Conservation (phyloP, 2,888 invertebrate genomes). For the Stegana nigrithorax region DNA sequence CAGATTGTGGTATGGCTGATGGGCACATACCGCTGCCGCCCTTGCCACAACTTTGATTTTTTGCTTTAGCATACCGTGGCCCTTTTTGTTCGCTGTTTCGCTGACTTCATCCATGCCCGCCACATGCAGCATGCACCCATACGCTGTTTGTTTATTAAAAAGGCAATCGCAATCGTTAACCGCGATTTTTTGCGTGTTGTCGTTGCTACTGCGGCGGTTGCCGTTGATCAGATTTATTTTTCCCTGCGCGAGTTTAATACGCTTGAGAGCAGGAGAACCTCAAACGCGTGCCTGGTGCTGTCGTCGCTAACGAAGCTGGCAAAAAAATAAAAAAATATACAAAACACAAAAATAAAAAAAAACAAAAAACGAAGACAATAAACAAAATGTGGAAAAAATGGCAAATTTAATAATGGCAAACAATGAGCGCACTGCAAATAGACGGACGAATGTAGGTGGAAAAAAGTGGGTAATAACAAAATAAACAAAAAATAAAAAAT, state of each 20-base stretch:
- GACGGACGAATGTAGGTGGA: conserved; percentile 5
- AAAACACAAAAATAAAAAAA: background rate
- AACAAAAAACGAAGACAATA: conserved; percentile 1
- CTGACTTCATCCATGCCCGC: background rate
- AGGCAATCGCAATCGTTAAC: conserved; percentile 49
- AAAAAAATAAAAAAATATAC: conserved; percentile 17
- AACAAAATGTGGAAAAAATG: conserved; percentile 38
- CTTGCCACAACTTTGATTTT: background rate
- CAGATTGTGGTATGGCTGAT: too few relatives aligned
- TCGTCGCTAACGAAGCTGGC: background rate
- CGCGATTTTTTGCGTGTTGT: conserved; percentile 38
- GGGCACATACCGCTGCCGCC: background rate
- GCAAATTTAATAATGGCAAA: conserved; percentile 58
- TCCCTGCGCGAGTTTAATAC: conserved; percentile 44
- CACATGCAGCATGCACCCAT: too few relatives aligned
- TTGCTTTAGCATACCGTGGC: too few relatives aligned
- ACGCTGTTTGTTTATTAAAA: conserved; percentile 33
- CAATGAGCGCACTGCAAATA: conserved; percentile 33
- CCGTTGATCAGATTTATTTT: conserved; percentile 29
- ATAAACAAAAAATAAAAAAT: conserved; percentile 19
- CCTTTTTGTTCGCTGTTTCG: background rate
- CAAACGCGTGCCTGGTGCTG: conserved; percentile 8
- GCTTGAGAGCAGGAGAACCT: conserved; percentile 30
- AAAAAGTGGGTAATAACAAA: conserved; percentile 11
- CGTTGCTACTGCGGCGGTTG: conserved; percentile 15